Evolutionary conservation across 2,888 invertebrate species (phyloP).

Genomic region (Caenorhabditis parvicauda): DNA sequence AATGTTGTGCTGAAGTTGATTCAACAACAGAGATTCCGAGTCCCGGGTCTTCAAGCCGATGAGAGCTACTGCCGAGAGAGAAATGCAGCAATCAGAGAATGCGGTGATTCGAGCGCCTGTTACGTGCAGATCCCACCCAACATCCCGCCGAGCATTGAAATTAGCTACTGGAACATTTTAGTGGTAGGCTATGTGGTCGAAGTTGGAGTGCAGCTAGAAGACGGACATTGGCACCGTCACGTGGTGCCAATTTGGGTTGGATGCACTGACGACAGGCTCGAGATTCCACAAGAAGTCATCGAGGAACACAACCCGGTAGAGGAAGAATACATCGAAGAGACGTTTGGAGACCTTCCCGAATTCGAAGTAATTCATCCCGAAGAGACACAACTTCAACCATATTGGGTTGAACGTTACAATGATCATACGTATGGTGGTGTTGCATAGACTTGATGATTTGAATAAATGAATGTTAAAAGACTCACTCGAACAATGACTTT

Average conservation of each 20-base stretch:
- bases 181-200: conserved; percentile 33
- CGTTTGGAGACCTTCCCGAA: conserved; percentile 38
- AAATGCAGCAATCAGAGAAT: conserved; percentile 16
- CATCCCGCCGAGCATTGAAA: conserved; percentile 46
- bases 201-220: conserved; percentile 27
- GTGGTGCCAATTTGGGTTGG: conserved; percentile 49
- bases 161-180: conserved; percentile 49
- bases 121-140: conserved; percentile 36
- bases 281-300: conserved; percentile 18
- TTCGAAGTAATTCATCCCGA: conserved; percentile 45
- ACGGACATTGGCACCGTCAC: conserved; percentile 44
- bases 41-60: conserved; percentile 31
- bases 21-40: conserved; percentile 36
- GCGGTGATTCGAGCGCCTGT: conserved; percentile 7
- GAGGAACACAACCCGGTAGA: conserved; percentile 1
- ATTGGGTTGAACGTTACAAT: conserved; percentile 49
- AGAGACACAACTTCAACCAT: conserved; percentile 39
- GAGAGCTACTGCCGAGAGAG: conserved; percentile 29
- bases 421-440: conserved; percentile 40
- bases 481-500: conserved; percentile 91
- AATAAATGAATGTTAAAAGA: conserved; percentile 6
- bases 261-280: conserved; percentile 45
- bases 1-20: conserved; percentile 29
- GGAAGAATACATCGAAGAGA: conserved; percentile 9
- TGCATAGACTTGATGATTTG: conserved; percentile 4